A percentile compares a stretch with the other conserved stretches of the same genome.
Evolutionary conservation across 2,888 invertebrate genomes (phyloP).

Genomic region (Cenopis cana): DNA sequence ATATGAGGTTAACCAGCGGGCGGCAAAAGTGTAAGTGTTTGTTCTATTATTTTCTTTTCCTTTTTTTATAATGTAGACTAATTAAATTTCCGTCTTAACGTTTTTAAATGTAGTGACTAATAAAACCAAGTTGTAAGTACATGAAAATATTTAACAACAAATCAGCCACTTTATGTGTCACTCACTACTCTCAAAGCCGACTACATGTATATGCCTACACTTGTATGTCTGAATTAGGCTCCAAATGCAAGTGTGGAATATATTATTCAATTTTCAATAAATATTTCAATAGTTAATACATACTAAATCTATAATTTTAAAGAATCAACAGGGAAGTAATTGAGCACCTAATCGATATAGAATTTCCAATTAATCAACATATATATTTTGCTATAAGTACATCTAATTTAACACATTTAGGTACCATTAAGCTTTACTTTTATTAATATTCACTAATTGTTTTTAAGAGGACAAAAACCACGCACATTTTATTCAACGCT

Average conservation of each 20-base stretch:
- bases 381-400: constrained; percentile 9
- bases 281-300: neutral
- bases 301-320: constrained; percentile 14
- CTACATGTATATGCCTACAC: no score
- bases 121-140: no score
- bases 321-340: constrained; percentile 32
- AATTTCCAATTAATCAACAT: constrained; percentile 31
- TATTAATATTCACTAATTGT: neutral
- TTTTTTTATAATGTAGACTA: no score
- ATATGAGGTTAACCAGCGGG: no score
- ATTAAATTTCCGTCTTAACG: no score
- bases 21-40: no score
- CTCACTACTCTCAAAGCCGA: no score
- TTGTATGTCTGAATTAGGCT: neutral
- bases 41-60: no score
- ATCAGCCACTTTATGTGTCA: no score
- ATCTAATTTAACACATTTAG: constrained; percentile 26
- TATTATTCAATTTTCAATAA: neutral
- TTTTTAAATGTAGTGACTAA: no score
- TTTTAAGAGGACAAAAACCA: constrained; percentile 3
- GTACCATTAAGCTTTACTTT: constrained; percentile 3
- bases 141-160: no score
- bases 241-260: neutral
- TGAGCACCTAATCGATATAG: constrained; percentile 42
- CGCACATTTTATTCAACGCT: no score